Base-by-base conservation (phyloP, 2,113 vertebrate genomes). In the Oreocharis arfaki region DNA sequence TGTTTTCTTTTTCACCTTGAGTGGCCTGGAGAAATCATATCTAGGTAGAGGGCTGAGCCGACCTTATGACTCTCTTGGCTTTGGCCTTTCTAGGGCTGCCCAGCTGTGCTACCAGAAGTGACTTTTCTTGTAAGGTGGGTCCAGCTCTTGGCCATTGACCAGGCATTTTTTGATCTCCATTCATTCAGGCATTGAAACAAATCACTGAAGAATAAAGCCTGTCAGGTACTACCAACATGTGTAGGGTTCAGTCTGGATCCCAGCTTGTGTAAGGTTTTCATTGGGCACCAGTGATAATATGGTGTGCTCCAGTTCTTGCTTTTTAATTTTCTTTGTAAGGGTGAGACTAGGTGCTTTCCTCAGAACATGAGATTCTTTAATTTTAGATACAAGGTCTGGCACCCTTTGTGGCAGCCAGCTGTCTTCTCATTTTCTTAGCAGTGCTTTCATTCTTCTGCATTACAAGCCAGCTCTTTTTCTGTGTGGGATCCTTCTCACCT, bases 331-430 rank as follows among this genome's bases (percentile, higher is more conserved):
- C 71, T 87, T 3, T 90, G 93, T 88, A 69, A 92, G 88, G 92
- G 64, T 1, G 5, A 96, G 89, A 92, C 90, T 93, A 95, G 96
- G 93, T 97, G 88, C 84, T 91, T 96, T 91, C 86, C 57, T 79
- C 46, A 91, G 96, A 95, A 94, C 92, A 90, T 88, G 61, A 92
- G 86, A 89, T 87, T 92, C 83, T 95, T 96, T 96, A 96, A 96
- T 96, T 97, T 95, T 97, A 97, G 96, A 96, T 80, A 91, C 0
- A 17, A 89, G 94, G 97, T 97, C 97, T 97, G 95, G 94, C 89
- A 91, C 94, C 94, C 96, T 96, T 96, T 95, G 89, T 90, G 87
- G 88, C 97, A 95, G 92, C 84, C 94, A 90, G 89, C 75, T 94
- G 61, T 91, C 96, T 97, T 92, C 76, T 96, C 89, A 86, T 92